Evolutionary conservation across 2,113 vertebrate species (phyloP).

Genomic region (Sapayoa aenigma): DNA sequence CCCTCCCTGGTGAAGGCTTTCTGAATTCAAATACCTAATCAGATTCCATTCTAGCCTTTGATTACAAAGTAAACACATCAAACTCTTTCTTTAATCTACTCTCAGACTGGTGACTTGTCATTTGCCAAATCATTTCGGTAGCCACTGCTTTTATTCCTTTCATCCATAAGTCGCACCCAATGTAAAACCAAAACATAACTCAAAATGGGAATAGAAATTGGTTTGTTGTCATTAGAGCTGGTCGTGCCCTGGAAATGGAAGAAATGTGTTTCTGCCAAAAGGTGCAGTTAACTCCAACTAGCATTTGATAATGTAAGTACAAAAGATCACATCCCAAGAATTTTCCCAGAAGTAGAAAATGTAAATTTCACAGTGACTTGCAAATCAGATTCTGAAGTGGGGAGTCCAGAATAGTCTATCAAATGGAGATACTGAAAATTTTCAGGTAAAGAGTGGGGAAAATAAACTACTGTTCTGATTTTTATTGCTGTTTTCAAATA

Average conservation of each 20-base stretch:
- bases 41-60: background rate
- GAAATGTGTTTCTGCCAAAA: background rate
- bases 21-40: background rate
- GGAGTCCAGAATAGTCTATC: rapidly evolving
- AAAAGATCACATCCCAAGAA: background rate
- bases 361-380: background rate
- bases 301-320: background rate
- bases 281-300: background rate
- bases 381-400: background rate
- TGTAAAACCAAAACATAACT: background rate
- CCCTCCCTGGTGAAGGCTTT: background rate
- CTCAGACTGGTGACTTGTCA: background rate
- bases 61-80: background rate
- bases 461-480: background rate
- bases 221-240: background rate
- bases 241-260: background rate
- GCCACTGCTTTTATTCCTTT: background rate
- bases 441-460: background rate
- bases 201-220: background rate
- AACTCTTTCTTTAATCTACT: background rate
- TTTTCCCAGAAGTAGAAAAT: background rate
- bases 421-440: background rate
- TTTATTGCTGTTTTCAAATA: background rate
- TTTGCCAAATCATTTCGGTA: background rate
- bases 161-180: background rate